These are phyloP conservation scores for Stylophora pistillata DNA, from an alignment of 64 coral and sea anemone species.

Conservation along the genomic window DNA sequence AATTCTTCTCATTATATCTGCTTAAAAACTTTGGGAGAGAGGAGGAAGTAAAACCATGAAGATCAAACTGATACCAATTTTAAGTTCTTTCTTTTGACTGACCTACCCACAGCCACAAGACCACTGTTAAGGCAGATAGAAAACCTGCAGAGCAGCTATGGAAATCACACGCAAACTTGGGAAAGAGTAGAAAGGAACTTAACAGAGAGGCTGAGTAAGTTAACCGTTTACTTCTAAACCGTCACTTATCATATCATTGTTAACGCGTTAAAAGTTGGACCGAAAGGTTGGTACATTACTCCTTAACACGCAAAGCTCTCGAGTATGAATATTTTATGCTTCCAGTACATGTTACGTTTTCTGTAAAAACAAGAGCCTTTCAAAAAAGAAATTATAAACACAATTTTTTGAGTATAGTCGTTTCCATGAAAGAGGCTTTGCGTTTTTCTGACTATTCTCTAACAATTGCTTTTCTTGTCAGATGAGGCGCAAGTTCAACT, in stretches of 20 bases:
- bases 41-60: too few relatives aligned
- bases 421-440: too few relatives aligned
- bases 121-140: conserved; percentile 96
- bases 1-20: neutral
- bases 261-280: too few relatives aligned
- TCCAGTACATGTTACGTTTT: too few relatives aligned
- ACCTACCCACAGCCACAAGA: conserved; percentile 64
- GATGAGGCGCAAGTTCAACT: conserved; percentile 80
- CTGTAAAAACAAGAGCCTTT: too few relatives aligned
- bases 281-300: too few relatives aligned
- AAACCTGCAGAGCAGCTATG: conserved; percentile 90
- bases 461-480: conserved; percentile 12
- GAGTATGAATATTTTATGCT: too few relatives aligned
- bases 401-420: too few relatives aligned
- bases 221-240: neutral
- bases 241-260: conserved; percentile 14
- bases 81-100: neutral
- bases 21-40: neutral
- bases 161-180: conserved; percentile 86
- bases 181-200: conserved; percentile 92
- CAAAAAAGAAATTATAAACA: too few relatives aligned
- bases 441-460: neutral
- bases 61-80: too few relatives aligned
- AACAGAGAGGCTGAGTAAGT: conserved; percentile 92
- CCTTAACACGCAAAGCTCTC: too few relatives aligned